Evolutionary conservation across 2,797 vertebrate species (phyloP).

Genomic region (Rhabdophis nuchalis): DNA sequence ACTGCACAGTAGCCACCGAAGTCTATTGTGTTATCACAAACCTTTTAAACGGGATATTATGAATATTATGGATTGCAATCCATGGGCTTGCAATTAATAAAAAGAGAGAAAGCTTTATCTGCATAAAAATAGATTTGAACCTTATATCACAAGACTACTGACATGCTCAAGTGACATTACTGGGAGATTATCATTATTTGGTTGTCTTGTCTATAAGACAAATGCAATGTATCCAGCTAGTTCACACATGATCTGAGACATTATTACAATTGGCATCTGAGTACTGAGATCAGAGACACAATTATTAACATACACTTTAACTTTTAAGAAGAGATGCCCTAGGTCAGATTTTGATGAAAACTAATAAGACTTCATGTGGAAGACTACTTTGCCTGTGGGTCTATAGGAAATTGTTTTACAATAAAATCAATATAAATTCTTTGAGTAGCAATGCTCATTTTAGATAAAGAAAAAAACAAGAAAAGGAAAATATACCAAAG

Average conservation of each 20-base stretch:
- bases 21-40: background rate
- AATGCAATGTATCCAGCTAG: constrained; percentile 2
- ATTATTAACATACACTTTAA: background rate
- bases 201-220: constrained; percentile 30
- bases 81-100: background rate
- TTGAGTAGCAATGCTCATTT: constrained; percentile 50
- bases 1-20: background rate
- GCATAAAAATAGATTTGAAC: constrained; percentile 22
- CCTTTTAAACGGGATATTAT: background rate
- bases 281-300: constrained; percentile 24
- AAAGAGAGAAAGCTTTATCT: accelerated
- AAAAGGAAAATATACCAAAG: constrained; percentile 33
- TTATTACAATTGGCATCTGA: background rate
- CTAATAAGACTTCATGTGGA: background rate
- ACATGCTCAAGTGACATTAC: constrained; percentile 17
- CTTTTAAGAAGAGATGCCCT: accelerated
- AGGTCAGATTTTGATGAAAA: background rate
- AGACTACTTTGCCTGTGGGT: background rate
- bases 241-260: background rate
- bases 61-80: no score
- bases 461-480: constrained; percentile 30
- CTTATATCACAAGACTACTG: constrained; percentile 13
- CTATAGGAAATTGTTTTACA: constrained; percentile 32
- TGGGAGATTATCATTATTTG: constrained; percentile 1
- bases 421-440: constrained; percentile 41